phyloP scores from a whole-genome alignment of 2,113 vertebrate species.

The Micronycteris hirsuta region DNA sequence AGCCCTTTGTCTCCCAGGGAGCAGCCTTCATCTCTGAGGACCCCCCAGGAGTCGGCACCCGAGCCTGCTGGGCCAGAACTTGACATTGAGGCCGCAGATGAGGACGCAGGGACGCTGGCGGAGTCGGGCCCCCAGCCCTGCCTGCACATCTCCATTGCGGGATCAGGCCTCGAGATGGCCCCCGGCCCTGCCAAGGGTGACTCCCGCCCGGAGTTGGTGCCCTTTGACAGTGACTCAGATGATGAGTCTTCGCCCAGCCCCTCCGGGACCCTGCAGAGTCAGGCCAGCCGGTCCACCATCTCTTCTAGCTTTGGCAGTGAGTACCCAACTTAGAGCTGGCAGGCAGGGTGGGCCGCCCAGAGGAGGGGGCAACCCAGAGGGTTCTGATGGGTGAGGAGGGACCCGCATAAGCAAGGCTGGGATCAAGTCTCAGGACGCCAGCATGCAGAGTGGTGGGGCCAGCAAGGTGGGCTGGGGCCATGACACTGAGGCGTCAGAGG shows the following conservation, averaged over 20 bases:
- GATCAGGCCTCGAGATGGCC: slow-evolving; percentile 89
- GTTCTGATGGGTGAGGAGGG: neutral
- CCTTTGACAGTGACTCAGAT: slow-evolving; percentile 96
- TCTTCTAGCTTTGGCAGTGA: slow-evolving; percentile 96
- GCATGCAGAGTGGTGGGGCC: neutral
- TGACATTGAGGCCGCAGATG: neutral
- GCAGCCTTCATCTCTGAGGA: neutral
- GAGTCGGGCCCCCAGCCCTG: slow-evolving; percentile 84
- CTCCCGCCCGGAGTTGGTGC: slow-evolving; percentile 85
- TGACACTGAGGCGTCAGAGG: neutral
- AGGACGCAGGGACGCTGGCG: slow-evolving; percentile 49
- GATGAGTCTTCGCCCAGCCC: slow-evolving; percentile 97
- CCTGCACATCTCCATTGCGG: slow-evolving; percentile 96
- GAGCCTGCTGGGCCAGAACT: slow-evolving; percentile 25
- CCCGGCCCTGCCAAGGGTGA: slow-evolving; percentile 79
- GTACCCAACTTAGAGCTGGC: slow-evolving; percentile 60
- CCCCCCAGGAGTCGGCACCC: neutral
- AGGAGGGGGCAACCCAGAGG: neutral
- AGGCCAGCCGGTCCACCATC: slow-evolving; percentile 97
- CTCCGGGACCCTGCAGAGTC: slow-evolving; percentile 96
- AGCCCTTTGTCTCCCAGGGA: neutral
- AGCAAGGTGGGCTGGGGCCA: neutral
- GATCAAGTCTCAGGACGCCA: neutral
- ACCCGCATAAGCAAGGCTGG: neutral
- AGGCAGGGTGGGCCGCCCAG: neutral